Evolutionary conservation across 2,797 vertebrate species (phyloP), one percentile per base, ranked within the genome.

Genomic region (Phoeniculus purpureus): DNA sequence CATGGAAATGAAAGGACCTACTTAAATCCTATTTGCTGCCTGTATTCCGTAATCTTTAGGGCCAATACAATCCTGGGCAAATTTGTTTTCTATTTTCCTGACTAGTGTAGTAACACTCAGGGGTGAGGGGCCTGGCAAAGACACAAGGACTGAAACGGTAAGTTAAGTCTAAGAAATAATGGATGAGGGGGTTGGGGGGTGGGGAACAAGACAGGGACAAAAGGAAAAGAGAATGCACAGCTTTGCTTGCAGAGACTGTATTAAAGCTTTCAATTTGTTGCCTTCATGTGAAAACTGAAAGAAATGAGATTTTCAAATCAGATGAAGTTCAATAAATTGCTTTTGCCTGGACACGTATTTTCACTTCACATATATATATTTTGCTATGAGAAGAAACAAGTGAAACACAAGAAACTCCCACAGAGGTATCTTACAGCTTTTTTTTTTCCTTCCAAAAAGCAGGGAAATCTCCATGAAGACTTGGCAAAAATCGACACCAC

Each of bases 211-310:
- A 21, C 0, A 3, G 31, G 12, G 21, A 50, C 31, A 64, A 54
- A 62, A 56, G 32, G 32, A 56, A 51, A 81, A 18, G 2, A 11
- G 17, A 25, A 47, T 17, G 11, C 0, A 55, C 68, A 50, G 2
- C 7, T 60, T 62, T 51, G 25, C 34, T 77, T 51, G 25, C 34
- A 37, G 32, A 51, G 9, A 25, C 9, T 5, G 3, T 26, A 34
- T 13, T 32, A 29, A 54, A 68, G 13, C 4, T 43, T 80, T 37
- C 7, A 34, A 47, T 40, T 29, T 0, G 0, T 40, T 55, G 12
- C 22, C 26, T 66, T 61, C 14, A 2, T 16, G 16, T 34, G 32
- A 70, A 48, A 78, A 67, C 5, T 31, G 37, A 78, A 25, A 25
- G 11, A 77, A 15, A 85, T 0, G 0, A 3, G 8, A 31, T 47